Percentiles rank a stretch among this genome's conserved stretches.
phyloP scores from a whole-genome alignment of 2,888 invertebrate genomes.

The Didymodactylos carnosus region DNA sequence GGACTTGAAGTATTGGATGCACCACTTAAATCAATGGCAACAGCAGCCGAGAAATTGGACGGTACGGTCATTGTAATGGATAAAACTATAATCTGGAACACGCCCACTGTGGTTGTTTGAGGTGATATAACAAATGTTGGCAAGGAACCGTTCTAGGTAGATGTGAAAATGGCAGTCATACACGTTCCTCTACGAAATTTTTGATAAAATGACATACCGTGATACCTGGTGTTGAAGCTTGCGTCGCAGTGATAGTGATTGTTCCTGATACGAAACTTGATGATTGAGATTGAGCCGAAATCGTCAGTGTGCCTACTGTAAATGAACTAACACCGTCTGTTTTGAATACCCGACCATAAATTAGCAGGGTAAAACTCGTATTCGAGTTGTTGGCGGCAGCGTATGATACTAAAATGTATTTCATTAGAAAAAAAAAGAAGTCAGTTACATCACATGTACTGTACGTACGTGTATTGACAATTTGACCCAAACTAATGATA shows the following conservation, averaged over 20 bases:
- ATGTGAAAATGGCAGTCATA: no score
- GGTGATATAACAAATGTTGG: background rate
- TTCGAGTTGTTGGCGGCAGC: background rate
- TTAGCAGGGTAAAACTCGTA: background rate
- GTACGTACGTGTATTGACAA: background rate
- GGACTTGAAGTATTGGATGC: background rate
- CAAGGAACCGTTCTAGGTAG: background rate
- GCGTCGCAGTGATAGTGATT: background rate
- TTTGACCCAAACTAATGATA: background rate
- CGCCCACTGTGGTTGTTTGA: background rate
- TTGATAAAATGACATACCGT: background rate
- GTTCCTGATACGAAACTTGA: background rate
- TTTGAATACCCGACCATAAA: background rate
- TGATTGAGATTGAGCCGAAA: background rate
- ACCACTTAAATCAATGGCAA: background rate
- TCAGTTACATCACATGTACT: no score
- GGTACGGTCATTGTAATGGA: conserved; percentile 2
- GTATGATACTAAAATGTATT: background rate
- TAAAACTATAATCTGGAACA: conserved; percentile 3
- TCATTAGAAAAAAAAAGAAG: background rate
- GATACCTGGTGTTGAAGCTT: background rate
- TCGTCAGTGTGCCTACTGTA: background rate
- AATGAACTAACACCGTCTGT: background rate
- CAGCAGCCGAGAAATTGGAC: background rate
- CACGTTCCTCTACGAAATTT: background rate